Base-by-base conservation (phyloP, 2,888 invertebrate species). In the Platerodrilus igneus region DNA sequence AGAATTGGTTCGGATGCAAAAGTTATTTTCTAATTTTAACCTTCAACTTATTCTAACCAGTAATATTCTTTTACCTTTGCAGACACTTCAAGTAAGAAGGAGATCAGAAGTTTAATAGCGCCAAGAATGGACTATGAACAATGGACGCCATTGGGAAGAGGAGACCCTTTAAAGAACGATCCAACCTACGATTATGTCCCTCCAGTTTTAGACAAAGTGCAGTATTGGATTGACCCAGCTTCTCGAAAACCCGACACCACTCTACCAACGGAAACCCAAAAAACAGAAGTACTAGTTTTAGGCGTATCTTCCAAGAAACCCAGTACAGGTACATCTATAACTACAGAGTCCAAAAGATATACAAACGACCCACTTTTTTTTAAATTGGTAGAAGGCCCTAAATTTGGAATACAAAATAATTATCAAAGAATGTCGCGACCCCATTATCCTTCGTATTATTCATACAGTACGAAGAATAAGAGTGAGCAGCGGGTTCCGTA, bases 101-200 rank as follows among this genome's bases (percentile, higher is more conserved):
- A 61, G 41, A 45, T 53, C 2, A 52, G 67, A 33, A 63, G 71
- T 6, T 64, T 79, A 42, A 82, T 84, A 57, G 79, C 81, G 1
- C 86, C 86, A 1, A 77, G 85, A 8, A 79, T 86, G 77, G 85
- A 87, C 61, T 87, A 86, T 64, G 85, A 86, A 55, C 86, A 86
- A 65, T 88, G 87, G 88, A 84, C 83, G 47, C 88, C 88, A 0
- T 74, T 88, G 25, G 88, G 87, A 3, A 79, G 83, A 37, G 86
- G 87, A 0, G 86, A 88, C 64, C 87, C 87, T 0, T 62, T 88
- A 27, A 84, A 85, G 56, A 86, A 87, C 59, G 87, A 88, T 60
- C 88, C 88, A 5, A 88, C 88, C 1, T 87, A 83, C 62, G 87
- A 87, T 61, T 88, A 88, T 62, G 85, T 86, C 38, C 88, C 88